These are phyloP conservation scores for Sorex araneus DNA, from an alignment of 2,113 vertebrate species.

Conservation along the genomic window DNA sequence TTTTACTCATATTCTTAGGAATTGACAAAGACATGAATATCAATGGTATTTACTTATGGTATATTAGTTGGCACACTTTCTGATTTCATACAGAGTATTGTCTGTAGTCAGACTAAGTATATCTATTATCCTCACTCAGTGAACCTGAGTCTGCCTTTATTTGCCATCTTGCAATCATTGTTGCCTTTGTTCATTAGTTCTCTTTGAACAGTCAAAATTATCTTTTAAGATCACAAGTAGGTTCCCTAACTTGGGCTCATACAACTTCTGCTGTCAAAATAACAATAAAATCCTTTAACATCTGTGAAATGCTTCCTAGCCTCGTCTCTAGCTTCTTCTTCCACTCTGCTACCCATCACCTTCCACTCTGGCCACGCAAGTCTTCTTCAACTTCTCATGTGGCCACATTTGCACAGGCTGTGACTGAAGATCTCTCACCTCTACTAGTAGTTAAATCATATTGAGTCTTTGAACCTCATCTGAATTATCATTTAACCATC, in stretches of 20 bases:
- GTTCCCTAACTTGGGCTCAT: neutral
- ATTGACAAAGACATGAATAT: conserved; percentile 36
- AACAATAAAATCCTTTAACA: neutral
- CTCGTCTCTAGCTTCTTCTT: neutral
- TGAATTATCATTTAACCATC: neutral
- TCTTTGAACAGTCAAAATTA: neutral
- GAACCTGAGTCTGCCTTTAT: neutral
- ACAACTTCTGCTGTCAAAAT: neutral
- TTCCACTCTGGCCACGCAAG: neutral
- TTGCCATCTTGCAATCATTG: neutral
- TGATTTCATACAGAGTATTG: neutral
- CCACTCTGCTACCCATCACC: neutral
- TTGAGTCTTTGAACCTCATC: neutral
- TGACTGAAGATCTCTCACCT: neutral
- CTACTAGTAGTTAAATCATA: neutral
- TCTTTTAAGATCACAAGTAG: neutral
- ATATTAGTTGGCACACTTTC: neutral
- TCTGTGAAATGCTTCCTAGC: neutral
- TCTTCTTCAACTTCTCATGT: neutral
- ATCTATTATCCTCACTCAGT: neutral
- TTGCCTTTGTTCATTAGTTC: conserved; percentile 9
- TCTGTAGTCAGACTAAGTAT: neutral
- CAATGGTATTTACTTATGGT: neutral
- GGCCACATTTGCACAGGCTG: neutral
- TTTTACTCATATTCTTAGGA: neutral